These are phyloP conservation scores for Rhinogobius similis DNA, from an alignment of 2,113 vertebrate genomes.

Conservation along the genomic window DNA sequence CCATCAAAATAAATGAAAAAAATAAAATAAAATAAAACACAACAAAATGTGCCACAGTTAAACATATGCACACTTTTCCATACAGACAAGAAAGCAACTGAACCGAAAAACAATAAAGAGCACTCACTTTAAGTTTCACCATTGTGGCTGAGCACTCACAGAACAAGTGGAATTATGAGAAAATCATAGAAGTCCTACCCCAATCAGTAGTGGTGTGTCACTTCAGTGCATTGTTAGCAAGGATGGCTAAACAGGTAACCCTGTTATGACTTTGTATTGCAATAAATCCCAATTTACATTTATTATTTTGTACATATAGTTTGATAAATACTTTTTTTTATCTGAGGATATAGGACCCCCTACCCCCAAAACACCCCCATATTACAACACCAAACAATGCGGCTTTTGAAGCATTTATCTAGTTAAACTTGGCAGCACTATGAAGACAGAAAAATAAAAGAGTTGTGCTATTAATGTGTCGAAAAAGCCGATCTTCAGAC, in stretches of 20 bases:
- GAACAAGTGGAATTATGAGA: slow-evolving; percentile 61
- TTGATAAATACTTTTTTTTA: slow-evolving; percentile 52
- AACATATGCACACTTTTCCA: slow-evolving; percentile 58
- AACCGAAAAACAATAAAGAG: slow-evolving; percentile 46
- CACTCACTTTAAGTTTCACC: slow-evolving; percentile 63
- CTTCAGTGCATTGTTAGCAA: slow-evolving; percentile 50
- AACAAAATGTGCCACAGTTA: slow-evolving; percentile 62
- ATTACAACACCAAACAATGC: slow-evolving; percentile 76
- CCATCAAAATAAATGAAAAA: not conserved
- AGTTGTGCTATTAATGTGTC: slow-evolving; percentile 77
- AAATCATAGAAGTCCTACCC: slow-evolving; percentile 71
- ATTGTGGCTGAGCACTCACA: slow-evolving; percentile 61
- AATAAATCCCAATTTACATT: slow-evolving; percentile 49
- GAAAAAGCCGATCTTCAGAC: slow-evolving; percentile 49
- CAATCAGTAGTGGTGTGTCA: slow-evolving; percentile 60
- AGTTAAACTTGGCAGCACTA: slow-evolving; percentile 69
- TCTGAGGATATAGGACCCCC: slow-evolving; percentile 76
- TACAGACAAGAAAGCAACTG: slow-evolving; percentile 65
- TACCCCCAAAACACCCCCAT: slow-evolving; percentile 72
- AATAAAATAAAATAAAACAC: slow-evolving; percentile 38
- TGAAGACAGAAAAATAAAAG: slow-evolving; percentile 64
- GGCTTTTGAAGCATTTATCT: slow-evolving; percentile 53
- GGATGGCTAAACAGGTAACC: slow-evolving; percentile 51
- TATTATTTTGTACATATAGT: slow-evolving; percentile 41
- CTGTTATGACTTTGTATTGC: slow-evolving; percentile 40